Evolutionary conservation across 1,140 invertebrate genomes (phyloP).

Genomic region (Olivierus martensii): DNA sequence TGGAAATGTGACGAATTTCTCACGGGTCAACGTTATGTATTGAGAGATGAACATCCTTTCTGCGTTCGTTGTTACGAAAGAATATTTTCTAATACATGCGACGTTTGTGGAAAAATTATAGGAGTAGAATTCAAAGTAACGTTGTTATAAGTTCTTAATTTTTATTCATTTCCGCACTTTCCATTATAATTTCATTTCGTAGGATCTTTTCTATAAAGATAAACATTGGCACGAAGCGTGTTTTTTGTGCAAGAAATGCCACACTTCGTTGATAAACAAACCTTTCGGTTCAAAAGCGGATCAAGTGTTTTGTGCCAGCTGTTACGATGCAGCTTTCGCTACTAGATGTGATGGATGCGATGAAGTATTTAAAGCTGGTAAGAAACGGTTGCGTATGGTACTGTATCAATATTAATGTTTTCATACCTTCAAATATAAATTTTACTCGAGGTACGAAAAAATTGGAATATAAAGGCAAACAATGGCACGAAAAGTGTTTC

Average conservation of each 20-base stretch:
- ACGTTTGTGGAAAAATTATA: slow-evolving; percentile 95
- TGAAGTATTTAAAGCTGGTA: slow-evolving; percentile 96
- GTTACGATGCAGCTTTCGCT: slow-evolving; percentile 97
- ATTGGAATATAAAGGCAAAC: slow-evolving; percentile 99
- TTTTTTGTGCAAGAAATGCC: slow-evolving; percentile 96
- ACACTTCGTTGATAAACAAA: slow-evolving; percentile 88
- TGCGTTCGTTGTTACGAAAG: slow-evolving; percentile 99
- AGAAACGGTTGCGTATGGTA: too few species aligned
- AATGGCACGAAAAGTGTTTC: slow-evolving; percentile 99
- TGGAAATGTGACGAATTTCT: slow-evolving; percentile 97
- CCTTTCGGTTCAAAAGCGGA: slow-evolving; percentile 91
- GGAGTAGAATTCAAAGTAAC: slow-evolving; percentile 98
- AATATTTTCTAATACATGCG: slow-evolving; percentile 95
- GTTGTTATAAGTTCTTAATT: too few species aligned
- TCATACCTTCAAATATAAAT: too few species aligned
- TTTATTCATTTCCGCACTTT: too few species aligned
- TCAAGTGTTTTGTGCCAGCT: slow-evolving; percentile 97
- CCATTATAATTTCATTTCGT: too few species aligned
- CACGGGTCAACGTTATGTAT: slow-evolving; percentile 92
- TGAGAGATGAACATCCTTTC: slow-evolving; percentile 96
- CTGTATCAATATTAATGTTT: too few species aligned
- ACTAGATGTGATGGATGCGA: slow-evolving; percentile 96
- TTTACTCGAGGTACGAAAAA: slow-evolving; percentile 83
- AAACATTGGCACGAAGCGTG: slow-evolving; percentile 99
- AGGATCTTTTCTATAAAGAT: slow-evolving; percentile 99